Conservation (phyloP, 2,113 vertebrate genomes). For the Ivindomyrus marchei region DNA sequence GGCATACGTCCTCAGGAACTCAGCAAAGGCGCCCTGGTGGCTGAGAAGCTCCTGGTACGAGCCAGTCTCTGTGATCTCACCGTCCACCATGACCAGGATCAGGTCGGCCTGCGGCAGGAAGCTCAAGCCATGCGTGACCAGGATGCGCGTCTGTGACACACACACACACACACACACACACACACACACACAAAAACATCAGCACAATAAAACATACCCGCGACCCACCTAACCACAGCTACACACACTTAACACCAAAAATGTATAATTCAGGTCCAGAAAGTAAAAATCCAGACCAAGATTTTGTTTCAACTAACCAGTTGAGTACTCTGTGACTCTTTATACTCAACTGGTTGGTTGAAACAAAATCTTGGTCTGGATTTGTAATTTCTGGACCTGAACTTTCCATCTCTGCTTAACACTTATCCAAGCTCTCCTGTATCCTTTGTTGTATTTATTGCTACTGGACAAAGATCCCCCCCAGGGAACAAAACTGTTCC, state of each 20-base stretch:
- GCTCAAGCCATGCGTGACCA: conserved; percentile 74
- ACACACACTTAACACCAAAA: background rate
- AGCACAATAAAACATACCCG: background rate
- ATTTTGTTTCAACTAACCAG: background rate
- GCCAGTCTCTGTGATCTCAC: conserved; percentile 86
- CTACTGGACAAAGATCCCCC: background rate
- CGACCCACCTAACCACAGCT: background rate
- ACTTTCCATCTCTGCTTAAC: background rate
- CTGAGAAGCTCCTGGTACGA: conserved; percentile 82
- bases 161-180: background rate
- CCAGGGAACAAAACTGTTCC: too few species aligned
- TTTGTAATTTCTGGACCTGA: background rate
- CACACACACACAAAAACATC: background rate
- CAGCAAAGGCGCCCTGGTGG: conserved; percentile 80
- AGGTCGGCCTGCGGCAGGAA: conserved; percentile 69
- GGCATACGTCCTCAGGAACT: conserved; percentile 78
- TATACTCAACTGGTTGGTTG: background rate
- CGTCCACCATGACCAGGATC: conserved; percentile 69
- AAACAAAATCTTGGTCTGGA: background rate
- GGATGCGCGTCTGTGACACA: conserved; percentile 62
- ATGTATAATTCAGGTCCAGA: background rate
- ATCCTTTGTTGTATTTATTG: background rate
- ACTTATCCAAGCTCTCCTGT: background rate
- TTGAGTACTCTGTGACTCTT: background rate
- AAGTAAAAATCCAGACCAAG: background rate